Base-by-base conservation (phyloP, 2,113 vertebrate genomes). In the Dipodomys stephensi region DNA sequence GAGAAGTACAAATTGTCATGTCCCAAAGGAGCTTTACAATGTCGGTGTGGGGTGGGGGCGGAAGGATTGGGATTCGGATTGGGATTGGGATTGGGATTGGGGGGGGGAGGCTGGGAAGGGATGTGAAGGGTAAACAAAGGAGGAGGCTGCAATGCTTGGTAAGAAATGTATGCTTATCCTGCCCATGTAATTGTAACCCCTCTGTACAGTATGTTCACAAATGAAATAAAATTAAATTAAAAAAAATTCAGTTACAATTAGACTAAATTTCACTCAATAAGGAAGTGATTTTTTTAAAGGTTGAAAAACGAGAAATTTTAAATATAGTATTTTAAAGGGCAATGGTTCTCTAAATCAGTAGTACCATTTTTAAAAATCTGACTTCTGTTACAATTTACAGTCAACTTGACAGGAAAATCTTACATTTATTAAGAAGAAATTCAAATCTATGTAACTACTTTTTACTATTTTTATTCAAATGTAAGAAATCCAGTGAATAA, bases 391-490 rank as follows among this genome's bases (percentile, higher is more conserved):
- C 49, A 68, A 81, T 72, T 4, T 83, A 88, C 0, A 78, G 18
- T 57, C 9, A 83, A 88, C 2, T 20, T 73, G 60, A 68, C 11
- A 80, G 22, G 16, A 80, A 93, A 90, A 91, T 10, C 76, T 22
- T 85, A 35, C 3, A 73, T 62, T 53, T 91, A 87, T 71, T 82
- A 46, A 71, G 69, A 83, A 81, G 67, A 93, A 91, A 72, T 60
- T 68, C 91, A 85, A 93, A 87, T 44, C 10, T 72, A 81, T 35
- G 18, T 78, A 82, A 32, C 19, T 62, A 91, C 2, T 76, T 64
- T 30, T 73, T 95, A 68, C 44, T 73, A 49, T 22, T 74, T 16
- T 39, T 35, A n/a, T 27, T 64, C 88, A 84, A 80, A 39, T 79
- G 28, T 62, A 80, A 92, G 28, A 60, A 22, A 69, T 12, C 49